These are phyloP conservation scores for Betta splendens DNA, from an alignment of 2,797 vertebrate species.

Conservation along the genomic window DNA sequence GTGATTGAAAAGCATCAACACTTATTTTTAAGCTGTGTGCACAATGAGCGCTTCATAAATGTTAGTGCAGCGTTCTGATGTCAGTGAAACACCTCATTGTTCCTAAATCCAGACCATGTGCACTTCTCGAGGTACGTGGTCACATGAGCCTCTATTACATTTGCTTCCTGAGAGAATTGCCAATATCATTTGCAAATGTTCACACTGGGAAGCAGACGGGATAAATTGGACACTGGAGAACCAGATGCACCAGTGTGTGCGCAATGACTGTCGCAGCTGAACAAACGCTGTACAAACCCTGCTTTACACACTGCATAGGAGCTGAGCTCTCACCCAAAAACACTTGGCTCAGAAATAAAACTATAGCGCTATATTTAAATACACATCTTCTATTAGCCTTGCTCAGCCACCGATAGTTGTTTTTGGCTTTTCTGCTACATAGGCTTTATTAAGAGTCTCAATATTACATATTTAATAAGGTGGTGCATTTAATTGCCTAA, in stretches of 20 bases:
- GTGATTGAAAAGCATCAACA: no score
- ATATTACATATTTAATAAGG: neutral
- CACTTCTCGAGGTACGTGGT: slow-evolving; percentile 61
- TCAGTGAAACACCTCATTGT: slow-evolving; percentile 62
- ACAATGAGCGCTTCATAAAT: slow-evolving; percentile 8
- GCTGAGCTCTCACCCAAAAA: no score
- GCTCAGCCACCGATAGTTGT: slow-evolving; percentile 32
- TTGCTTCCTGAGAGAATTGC: slow-evolving; percentile 61
- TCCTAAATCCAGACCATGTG: slow-evolving; percentile 70
- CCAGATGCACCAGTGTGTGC: slow-evolving; percentile 57
- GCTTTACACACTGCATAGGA: slow-evolving; percentile 36
- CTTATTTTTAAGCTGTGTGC: slow-evolving; percentile 9
- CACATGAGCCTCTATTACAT: slow-evolving; percentile 73
- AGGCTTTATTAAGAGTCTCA: slow-evolving; percentile 27
- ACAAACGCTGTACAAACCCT: slow-evolving; percentile 51
- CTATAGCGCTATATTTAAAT: slow-evolving; percentile 45
- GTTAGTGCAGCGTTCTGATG: neutral
- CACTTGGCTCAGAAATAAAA: slow-evolving; percentile 13
- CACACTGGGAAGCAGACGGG: slow-evolving; percentile 40
- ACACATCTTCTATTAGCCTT: slow-evolving; percentile 35
- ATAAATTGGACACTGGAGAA: slow-evolving; percentile 66
- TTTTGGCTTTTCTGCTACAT: slow-evolving; percentile 31
- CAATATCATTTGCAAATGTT: slow-evolving; percentile 32
- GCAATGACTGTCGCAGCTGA: slow-evolving; percentile 67
- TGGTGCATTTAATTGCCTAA: neutral